phyloP scores from a whole-genome alignment of 1,140 invertebrate species.

The Heliothis virescens region DNA sequence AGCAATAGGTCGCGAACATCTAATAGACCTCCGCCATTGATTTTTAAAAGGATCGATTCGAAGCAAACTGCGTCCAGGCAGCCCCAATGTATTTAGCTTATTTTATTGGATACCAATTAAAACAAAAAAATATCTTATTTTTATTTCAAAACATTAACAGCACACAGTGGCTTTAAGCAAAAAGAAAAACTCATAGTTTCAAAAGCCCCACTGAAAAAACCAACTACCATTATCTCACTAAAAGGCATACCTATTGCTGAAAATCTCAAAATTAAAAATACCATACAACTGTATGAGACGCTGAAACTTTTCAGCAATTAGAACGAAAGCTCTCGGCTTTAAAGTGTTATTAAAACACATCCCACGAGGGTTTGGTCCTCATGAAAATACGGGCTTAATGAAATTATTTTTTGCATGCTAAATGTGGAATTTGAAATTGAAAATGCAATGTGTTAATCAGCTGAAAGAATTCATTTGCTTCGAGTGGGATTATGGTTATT shows the following conservation, averaged over 20 bases:
- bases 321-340: constrained; percentile 36
- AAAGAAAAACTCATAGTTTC: neutral
- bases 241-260: neutral
- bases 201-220: neutral
- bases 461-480: constrained; percentile 16
- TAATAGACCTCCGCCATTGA: no score
- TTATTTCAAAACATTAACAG: neutral
- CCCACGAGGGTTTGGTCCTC: constrained; percentile 15
- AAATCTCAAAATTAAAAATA: constrained; percentile 31
- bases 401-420: constrained; percentile 27
- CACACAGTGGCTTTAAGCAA: neutral
- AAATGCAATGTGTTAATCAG: constrained; percentile 36
- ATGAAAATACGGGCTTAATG: constrained; percentile 30
- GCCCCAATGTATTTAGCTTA: no score
- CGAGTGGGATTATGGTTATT: neutral
- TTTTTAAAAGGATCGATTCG: no score
- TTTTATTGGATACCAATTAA: no score
- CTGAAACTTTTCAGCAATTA: constrained; percentile 46
- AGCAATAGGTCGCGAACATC: no score
- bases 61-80: no score
- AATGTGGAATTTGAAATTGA: constrained; percentile 29
- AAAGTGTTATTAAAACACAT: constrained; percentile 50
- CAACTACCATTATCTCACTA: neutral
- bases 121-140: no score
- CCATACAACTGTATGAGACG: neutral